Evolutionary conservation across 30 jellyfish, hydroid and myxozoan genomes (phyloP), one percentile per base, ranked within the genome.

Genomic region (Aurelia coerulea): DNA sequence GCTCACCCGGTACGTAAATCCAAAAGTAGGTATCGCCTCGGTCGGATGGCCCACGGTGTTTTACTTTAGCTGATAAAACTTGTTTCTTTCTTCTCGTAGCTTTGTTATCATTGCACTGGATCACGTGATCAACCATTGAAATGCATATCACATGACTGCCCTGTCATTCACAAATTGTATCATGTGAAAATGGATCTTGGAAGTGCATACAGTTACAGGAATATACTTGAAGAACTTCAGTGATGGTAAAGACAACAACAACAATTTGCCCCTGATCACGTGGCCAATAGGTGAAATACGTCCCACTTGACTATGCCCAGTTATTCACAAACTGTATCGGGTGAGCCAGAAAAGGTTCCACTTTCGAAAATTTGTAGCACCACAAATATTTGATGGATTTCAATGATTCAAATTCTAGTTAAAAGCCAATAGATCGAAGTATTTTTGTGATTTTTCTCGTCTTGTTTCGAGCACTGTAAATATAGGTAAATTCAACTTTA

Each of bases 81-180:
- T 42, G 12, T 7, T 42, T 46, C 56, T 46, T 46, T 46, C 56
- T 62, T 60, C 18, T 82, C 76, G 53, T 56, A 92, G 98, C 56
- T 92, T 17, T 92, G 98, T 51, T 77, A 73, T 62, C 98, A 92
- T 50, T 92, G 98, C 71, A 87, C 96, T 15, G 90, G 92, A 10
- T 52, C 96, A 19, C 90, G 77, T 49, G 85, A 65, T 9, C 87
- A 76, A 64, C 0, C 68, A 13, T 46, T 29, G 5, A 73, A 80
- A 65, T 92, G 98, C 86, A 62, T 74, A 13, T 92, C 98, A 35
- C 90, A 88, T 14, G 98, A 92, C 73, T 92, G 98, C 63, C 98
- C 98, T 23, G 92, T 92, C 41, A 42, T 84, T 71, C 94, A 80
- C 59, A 92, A 92, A 81, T 89, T 92, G 81, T 80, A 74, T 80